These are phyloP conservation scores for Sardinella longiceps DNA, from an alignment of 2,797 vertebrate genomes.

Conservation along the genomic window DNA sequence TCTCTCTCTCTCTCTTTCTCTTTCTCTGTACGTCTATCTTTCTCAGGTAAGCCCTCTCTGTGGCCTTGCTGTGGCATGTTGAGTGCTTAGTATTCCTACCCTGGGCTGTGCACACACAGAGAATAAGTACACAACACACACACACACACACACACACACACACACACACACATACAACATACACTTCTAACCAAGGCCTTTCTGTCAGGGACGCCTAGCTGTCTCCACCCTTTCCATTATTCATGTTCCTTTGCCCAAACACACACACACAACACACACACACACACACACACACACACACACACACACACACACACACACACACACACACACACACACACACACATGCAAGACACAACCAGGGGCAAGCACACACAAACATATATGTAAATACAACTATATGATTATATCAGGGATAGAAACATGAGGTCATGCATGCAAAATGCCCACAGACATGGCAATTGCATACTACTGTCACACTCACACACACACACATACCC, in stretches of 20 bases:
- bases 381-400: no score
- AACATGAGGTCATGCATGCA: no score
- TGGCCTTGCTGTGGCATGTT: background rate
- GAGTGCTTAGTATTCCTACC: conserved; percentile 11
- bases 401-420: no score
- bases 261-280: no score
- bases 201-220: conserved; percentile 44
- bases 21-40: background rate
- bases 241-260: conserved; percentile 47
- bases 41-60: background rate
- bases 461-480: no score
- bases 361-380: background rate
- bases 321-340: conserved; percentile 9
- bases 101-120: conserved; percentile 27
- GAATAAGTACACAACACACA: conserved; percentile 38
- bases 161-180: conserved; percentile 52
- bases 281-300: no score
- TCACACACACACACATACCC: no score
- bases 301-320: no score
- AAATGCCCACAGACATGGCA: no score
- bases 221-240: conserved; percentile 55
- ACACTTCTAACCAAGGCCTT: conserved; percentile 39
- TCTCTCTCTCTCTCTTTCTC: background rate
- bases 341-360: no score
- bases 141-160: conserved; percentile 58